Conservation (phyloP, 1,140 invertebrate species). For the Apis cerana region DNA sequence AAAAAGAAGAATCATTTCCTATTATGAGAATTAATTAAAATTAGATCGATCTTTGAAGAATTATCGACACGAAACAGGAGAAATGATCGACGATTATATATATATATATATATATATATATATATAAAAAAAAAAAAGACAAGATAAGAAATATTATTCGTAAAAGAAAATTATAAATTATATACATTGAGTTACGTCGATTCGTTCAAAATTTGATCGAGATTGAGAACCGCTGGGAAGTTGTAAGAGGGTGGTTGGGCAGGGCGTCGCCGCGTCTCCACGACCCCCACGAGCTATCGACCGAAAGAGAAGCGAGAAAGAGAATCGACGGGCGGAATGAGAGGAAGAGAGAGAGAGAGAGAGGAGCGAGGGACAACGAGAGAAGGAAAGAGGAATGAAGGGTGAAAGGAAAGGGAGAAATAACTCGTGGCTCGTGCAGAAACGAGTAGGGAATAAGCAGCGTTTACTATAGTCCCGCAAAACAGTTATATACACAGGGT, state of each 20-base stretch:
- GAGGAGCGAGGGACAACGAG: background rate
- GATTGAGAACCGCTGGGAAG: constrained; percentile 76
- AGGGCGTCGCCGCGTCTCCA: constrained; percentile 81
- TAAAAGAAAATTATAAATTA: background rate
- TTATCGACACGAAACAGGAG: background rate
- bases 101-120: too few relatives aligned
- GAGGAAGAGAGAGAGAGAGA: constrained; percentile 29
- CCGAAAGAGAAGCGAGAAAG: constrained; percentile 67
- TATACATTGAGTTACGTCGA: background rate
- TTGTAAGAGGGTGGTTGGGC: constrained; percentile 73
- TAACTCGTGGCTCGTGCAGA: background rate
- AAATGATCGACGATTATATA: background rate
- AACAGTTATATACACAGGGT: constrained; percentile 25
- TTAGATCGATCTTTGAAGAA: background rate
- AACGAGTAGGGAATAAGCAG: constrained; percentile 34
- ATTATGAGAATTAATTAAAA: background rate
- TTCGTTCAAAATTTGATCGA: constrained; percentile 18
- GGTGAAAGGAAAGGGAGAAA: constrained; percentile 40
- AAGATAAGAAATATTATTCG: background rate
- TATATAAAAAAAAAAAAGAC: background rate
- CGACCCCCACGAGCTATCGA: constrained; percentile 80
- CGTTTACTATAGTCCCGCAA: constrained; percentile 35
- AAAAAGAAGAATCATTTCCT: background rate
- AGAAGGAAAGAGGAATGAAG: background rate
- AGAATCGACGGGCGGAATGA: constrained; percentile 47